Evolutionary conservation across 2,797 vertebrate genomes (phyloP), one percentile per base, ranked within the genome.

Genomic region (Rhinella marina): DNA sequence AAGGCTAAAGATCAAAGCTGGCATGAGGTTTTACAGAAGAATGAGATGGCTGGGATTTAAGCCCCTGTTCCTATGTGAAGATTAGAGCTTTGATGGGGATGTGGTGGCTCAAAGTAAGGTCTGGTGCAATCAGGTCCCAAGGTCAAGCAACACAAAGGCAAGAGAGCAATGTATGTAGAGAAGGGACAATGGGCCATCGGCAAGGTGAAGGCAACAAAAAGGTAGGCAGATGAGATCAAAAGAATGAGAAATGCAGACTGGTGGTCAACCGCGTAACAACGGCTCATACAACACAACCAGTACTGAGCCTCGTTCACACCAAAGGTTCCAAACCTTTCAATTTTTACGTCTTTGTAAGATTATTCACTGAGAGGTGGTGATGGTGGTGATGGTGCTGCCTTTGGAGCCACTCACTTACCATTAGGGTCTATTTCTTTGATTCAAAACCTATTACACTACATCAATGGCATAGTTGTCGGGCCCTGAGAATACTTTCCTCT

Each of bases 1-100:
- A 85, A 77, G 72, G n/a, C 41, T 32, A 77, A 57, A 64, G 83
- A 85, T 85, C 56, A 75, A 84, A 84, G 64, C 29, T 59, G 81
- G 81, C 57, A 17, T 17, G 21, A 75, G 82, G 54, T 6, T 73
- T 84, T 27, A 73, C 25, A 52, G 19, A 11, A 73, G 29, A 59
- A 11, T 5, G 72, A 75, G 29, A 62, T 50, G 29, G 29, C 32
- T n/a, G 59, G 79, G 29, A 81, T 41, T 48, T 27, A 48, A 48
- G 59, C 32, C 21, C 19, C 21, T 80, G 29, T 81, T 62, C 64
- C 21, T 64, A 48, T 48, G 29, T 23, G 59, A 61, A 81, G 79
- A 81, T 81, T 81, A 64, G 7, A 6, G 25, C 25, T 79, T 79
- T 57, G 14, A 79, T 50, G 52, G 32, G 29, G 57, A n/a, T 23